phyloP scores from a whole-genome alignment of 2,888 invertebrate species.

The Lathronympha strigana region DNA sequence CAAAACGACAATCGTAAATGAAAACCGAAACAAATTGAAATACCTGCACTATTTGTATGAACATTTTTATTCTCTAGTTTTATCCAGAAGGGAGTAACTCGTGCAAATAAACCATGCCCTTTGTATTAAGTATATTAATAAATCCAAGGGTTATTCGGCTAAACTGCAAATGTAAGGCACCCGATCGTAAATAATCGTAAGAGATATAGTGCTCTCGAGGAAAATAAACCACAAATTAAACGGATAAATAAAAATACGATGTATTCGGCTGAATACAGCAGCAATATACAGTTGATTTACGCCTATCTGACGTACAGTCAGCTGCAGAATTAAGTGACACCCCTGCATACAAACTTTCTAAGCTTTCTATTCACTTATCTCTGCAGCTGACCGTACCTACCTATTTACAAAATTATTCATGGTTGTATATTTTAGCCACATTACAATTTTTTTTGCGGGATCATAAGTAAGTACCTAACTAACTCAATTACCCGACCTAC shows the following conservation, averaged over 20 bases:
- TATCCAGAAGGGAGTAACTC: background rate
- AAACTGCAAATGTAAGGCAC: background rate
- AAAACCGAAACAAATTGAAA: background rate
- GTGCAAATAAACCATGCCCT: background rate
- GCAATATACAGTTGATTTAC: no score
- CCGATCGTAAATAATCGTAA: conserved; percentile 1
- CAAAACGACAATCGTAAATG: background rate
- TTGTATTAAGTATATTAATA: background rate
- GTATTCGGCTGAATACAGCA: no score
- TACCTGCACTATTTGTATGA: background rate
- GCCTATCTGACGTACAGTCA: no score
- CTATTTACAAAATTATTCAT: no score
- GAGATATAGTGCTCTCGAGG: background rate
- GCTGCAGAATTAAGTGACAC: no score
- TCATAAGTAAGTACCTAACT: no score
- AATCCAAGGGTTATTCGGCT: background rate
- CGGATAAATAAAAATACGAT: background rate
- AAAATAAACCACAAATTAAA: conserved; percentile 2
- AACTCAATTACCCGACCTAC: no score
- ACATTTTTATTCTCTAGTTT: background rate
- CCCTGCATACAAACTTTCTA: no score
- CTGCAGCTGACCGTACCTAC: no score
- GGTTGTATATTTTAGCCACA: no score
- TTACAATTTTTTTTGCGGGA: no score
- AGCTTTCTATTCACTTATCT: no score